Evolutionary conservation across 2,797 vertebrate genomes (phyloP).

Genomic region (Acanthis flammea): DNA sequence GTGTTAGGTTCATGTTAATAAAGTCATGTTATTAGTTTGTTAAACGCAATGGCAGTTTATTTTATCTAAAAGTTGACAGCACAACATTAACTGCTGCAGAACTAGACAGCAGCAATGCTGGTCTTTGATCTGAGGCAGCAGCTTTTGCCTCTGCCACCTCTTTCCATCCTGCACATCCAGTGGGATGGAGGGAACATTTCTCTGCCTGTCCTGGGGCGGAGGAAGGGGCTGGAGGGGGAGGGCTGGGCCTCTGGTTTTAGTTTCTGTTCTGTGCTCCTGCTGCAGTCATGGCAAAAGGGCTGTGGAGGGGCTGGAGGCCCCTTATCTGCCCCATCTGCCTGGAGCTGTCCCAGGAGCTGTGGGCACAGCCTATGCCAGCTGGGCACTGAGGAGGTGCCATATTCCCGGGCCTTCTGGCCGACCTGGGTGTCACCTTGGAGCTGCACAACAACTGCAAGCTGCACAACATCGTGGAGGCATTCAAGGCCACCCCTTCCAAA

Average conservation of each 20-base stretch:
- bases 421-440: neutral
- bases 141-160: neutral
- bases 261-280: neutral
- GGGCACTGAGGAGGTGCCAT: constrained; percentile 38
- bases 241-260: fast-evolving
- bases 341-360: constrained; percentile 69
- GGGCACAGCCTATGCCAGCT: constrained; percentile 78
- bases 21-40: neutral
- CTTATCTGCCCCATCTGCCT: constrained; percentile 80
- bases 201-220: fast-evolving
- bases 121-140: neutral
- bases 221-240: neutral
- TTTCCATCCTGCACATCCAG: fast-evolving
- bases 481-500: neutral
- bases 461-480: neutral
- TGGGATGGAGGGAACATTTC: too few species aligned
- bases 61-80: neutral
- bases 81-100: neutral
- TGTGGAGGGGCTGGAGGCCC: too few species aligned
- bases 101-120: neutral
- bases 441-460: neutral
- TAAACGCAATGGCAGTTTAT: neutral
- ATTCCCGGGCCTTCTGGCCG: neutral
- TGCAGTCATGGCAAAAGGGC: neutral
- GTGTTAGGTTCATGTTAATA: neutral